Base-by-base conservation (phyloP, 23 tunicate species). In the Ciona savignyi region DNA sequence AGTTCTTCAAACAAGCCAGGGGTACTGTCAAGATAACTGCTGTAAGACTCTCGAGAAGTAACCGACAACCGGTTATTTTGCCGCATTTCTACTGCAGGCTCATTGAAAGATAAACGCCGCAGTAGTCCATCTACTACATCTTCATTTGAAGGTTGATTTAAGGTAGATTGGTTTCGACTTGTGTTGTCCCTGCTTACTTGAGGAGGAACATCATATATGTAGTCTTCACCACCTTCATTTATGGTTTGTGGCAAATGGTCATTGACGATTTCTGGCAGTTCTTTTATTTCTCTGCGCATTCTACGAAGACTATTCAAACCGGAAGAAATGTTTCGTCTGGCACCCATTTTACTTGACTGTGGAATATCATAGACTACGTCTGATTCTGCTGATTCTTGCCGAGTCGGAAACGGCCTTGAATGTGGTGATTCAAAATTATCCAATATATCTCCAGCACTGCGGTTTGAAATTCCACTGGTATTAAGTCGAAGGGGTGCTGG, bases 181-280 rank as follows among this genome's bases (percentile, higher is more conserved):
- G 42, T 66, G 27, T 31, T 26, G 26, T 91, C 88, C 60, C 83
- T 63, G 0, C 77, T 65, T 0, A 84, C 86, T 60, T 71, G 86
- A 2, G 97, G 93, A 51, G 97, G 97, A 25, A 91, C 97, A 77
- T 91, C 97, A 77, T 91, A 91, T 23, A 91, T 80, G 74, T 81
- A 83, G 24, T 91, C 93, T 22, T n/a, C 51, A 2, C 63, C 33
- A 1, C 29, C 74, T 2, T 65, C 60, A 11, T 26, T 33, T 28
- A 1, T 23, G 63, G 60, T 23, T 30, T 70, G 56, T 4, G 25
- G 29, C 24, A 26, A 25, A 15, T 67, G 34, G 1, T 32, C 69
- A 32, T 32, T 27, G 2, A 66, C 62, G 2, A 25, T 11, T 22
- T 42, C 62, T 23, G 66, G 11, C 4, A 66, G 30, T 31, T 79